Evolutionary conservation across 2,888 invertebrate species (phyloP).

Genomic region (Thecocarcelia acutangulata): DNA sequence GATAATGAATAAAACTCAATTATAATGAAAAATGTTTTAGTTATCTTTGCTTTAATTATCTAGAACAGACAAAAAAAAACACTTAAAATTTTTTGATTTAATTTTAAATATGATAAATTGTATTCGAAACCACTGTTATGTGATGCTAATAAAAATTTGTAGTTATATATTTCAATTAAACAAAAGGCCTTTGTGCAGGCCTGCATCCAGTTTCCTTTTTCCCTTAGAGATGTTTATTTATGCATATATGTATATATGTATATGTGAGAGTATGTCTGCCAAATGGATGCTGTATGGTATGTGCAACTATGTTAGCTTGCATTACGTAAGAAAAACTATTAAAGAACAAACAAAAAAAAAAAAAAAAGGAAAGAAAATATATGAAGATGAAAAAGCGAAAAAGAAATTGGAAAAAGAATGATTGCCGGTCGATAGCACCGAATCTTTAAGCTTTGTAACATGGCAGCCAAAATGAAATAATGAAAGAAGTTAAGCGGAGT

Average conservation of each 20-base stretch:
- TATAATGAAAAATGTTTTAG: too few relatives aligned
- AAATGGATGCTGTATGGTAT: conserved; percentile 36
- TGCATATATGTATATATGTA: background rate
- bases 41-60: too few relatives aligned
- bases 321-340: conserved; percentile 15
- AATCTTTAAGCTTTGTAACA: conserved; percentile 60
- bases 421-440: conserved; percentile 66
- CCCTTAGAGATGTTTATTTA: too few relatives aligned
- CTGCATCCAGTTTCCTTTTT: background rate
- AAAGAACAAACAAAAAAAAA: conserved; percentile 3
- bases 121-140: too few relatives aligned
- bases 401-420: conserved; percentile 41
- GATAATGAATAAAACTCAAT: too few relatives aligned
- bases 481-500: conserved; percentile 68
- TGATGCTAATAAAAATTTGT: too few relatives aligned
- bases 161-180: too few relatives aligned
- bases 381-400: background rate
- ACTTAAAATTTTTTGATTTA: too few relatives aligned
- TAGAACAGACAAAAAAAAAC: too few relatives aligned
- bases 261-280: conserved; percentile 9
- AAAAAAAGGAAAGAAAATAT: too few relatives aligned
- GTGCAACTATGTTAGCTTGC: conserved; percentile 17
- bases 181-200: background rate
- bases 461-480: conserved; percentile 66
- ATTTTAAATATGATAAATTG: too few relatives aligned